These are phyloP conservation scores for Patagioenas fasciata DNA, from an alignment of 2,113 vertebrate species.

Conservation along the genomic window DNA sequence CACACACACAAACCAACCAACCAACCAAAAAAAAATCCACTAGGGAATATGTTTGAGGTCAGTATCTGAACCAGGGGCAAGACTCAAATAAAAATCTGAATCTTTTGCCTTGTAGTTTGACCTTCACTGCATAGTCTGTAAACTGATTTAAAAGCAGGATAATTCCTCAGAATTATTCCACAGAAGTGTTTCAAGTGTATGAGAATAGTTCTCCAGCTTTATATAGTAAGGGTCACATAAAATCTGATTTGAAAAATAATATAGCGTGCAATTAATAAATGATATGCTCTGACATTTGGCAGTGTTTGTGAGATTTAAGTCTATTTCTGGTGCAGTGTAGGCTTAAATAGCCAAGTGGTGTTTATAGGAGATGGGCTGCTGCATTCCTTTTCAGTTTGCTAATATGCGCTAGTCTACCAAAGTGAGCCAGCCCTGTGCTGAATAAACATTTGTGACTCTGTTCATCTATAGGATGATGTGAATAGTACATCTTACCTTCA, in stretches of 20 bases:
- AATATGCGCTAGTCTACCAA: background rate
- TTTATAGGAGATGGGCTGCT: constrained; percentile 48
- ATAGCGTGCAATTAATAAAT: constrained; percentile 28
- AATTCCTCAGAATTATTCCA: constrained; percentile 7
- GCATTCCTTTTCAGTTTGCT: constrained; percentile 59
- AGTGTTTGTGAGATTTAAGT: constrained; percentile 51
- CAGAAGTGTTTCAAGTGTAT: background rate
- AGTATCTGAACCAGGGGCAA: background rate
- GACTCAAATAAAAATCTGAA: background rate
- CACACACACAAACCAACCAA: too few species aligned
- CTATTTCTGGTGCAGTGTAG: constrained; percentile 54
- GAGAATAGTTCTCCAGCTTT: constrained; percentile 18
- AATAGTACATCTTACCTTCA: background rate
- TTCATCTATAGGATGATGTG: background rate
- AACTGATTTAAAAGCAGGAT: background rate
- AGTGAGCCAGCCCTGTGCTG: background rate
- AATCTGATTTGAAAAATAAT: constrained; percentile 56
- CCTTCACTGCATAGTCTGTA: background rate
- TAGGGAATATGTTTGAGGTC: background rate
- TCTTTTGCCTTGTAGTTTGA: background rate
- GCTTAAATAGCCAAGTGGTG: constrained; percentile 56
- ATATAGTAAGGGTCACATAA: constrained; percentile 10
- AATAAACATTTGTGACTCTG: background rate
- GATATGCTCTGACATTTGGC: constrained; percentile 37
- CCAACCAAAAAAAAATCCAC: too few species aligned